These are phyloP conservation scores for Podabrus alpinus DNA, from an alignment of 2,888 invertebrate species.

Conservation along the genomic window DNA sequence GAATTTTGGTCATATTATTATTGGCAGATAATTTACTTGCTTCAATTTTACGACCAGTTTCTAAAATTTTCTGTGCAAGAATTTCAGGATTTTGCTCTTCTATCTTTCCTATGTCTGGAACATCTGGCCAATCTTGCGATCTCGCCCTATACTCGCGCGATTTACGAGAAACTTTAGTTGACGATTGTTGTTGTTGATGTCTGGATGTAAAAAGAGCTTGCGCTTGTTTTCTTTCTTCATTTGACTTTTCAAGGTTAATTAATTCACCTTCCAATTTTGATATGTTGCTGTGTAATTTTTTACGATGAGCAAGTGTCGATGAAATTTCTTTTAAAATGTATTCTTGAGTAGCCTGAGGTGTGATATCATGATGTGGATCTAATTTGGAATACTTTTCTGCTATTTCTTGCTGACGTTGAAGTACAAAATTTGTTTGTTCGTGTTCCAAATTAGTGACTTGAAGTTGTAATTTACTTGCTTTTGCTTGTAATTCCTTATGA, in stretches of 20 bases:
- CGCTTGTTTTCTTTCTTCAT: constrained; percentile 64
- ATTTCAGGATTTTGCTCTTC: constrained; percentile 92
- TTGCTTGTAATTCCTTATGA: constrained; percentile 89
- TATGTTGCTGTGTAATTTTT: constrained; percentile 81
- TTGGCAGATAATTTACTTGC: constrained; percentile 68
- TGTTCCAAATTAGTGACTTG: constrained; percentile 79
- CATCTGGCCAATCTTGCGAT: constrained; percentile 90
- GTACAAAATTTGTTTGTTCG: constrained; percentile 74
- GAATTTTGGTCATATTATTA: constrained; percentile 37
- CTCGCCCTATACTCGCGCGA: constrained; percentile 75
- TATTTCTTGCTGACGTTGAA: constrained; percentile 75
- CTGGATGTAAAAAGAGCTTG: constrained; percentile 43
- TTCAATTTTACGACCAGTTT: constrained; percentile 87
- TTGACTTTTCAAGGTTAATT: constrained; percentile 71
- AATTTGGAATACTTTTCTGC: constrained; percentile 71
- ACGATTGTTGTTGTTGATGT: constrained; percentile 40
- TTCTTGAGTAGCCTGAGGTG: constrained; percentile 75
- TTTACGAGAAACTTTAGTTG: constrained; percentile 59
- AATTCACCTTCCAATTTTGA: constrained; percentile 81
- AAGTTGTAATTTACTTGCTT: constrained; percentile 82
- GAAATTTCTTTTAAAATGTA: constrained; percentile 85
- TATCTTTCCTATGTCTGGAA: constrained; percentile 87
- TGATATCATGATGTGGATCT: constrained; percentile 63
- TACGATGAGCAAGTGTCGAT: constrained; percentile 79
- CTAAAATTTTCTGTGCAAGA: constrained; percentile 85